Evolutionary conservation across 2,888 invertebrate species (phyloP).

Genomic region (Xylophagus ater): DNA sequence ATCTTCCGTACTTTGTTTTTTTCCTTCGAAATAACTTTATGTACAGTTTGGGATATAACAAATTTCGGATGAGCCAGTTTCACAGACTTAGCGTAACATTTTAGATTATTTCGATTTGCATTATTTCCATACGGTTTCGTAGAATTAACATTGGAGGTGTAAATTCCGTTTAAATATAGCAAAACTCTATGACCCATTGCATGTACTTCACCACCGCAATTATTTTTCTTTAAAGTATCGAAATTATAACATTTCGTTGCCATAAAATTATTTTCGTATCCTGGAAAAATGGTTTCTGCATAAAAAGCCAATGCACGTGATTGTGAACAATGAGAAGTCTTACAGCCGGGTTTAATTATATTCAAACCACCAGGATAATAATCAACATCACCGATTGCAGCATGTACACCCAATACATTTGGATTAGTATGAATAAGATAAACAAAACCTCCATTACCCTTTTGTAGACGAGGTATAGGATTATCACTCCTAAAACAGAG

Average conservation of each 20-base stretch:
- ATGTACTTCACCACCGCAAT: slow-evolving; percentile 24
- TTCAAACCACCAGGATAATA: slow-evolving; percentile 32
- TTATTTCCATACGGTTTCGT: no score
- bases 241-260: slow-evolving; percentile 27
- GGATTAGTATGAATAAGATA: slow-evolving; percentile 33
- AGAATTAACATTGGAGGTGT: slow-evolving; percentile 30
- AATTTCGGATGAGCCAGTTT: no score
- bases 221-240: slow-evolving; percentile 22
- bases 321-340: slow-evolving; percentile 28
- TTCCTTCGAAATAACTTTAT: no score
- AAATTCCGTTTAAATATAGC: slow-evolving; percentile 28
- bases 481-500: slow-evolving; percentile 33
- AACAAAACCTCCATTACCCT: slow-evolving; percentile 31
- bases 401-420: slow-evolving; percentile 29
- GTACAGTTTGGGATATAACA: no score
- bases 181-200: slow-evolving; percentile 33
- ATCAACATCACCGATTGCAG: slow-evolving; percentile 31
- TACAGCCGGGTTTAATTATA: slow-evolving; percentile 30
- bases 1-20: no score
- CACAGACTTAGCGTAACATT: no score
- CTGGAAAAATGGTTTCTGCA: slow-evolving; percentile 29
- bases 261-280: slow-evolving; percentile 26
- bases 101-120: no score
- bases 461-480: slow-evolving; percentile 24
- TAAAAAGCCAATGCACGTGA: slow-evolving; percentile 29